phyloP scores from a whole-genome alignment of 2,888 invertebrate genomes.

The Augiades crinisus region DNA sequence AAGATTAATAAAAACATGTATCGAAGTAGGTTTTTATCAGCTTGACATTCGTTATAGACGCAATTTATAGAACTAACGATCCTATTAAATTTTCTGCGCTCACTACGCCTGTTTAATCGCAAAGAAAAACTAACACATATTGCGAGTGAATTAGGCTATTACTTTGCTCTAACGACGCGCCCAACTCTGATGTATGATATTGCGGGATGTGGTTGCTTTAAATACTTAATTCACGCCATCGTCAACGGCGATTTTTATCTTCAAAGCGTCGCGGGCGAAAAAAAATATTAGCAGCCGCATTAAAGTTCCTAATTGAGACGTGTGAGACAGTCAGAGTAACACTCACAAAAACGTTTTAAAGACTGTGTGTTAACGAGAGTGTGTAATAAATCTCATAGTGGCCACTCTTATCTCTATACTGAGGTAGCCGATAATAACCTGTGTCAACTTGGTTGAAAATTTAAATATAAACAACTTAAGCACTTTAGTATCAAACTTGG shows the following conservation, averaged over 20 bases:
- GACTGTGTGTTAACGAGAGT: conserved; percentile 57
- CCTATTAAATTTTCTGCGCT: conserved; percentile 24
- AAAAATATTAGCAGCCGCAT: conserved; percentile 51
- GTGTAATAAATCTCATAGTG: conserved; percentile 75
- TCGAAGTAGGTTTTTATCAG: conserved; percentile 19
- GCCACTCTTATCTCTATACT: conserved; percentile 62
- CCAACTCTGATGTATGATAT: conserved; percentile 20
- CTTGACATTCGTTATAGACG: conserved; percentile 17
- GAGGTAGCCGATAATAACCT: conserved; percentile 68
- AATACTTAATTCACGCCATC: conserved; percentile 22
- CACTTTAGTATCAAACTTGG: conserved; percentile 43
- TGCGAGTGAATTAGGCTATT: conserved; percentile 19
- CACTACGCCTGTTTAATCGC: conserved; percentile 23
- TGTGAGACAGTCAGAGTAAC: conserved; percentile 52
- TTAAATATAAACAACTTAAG: conserved; percentile 69
- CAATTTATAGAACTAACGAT: conserved; percentile 26
- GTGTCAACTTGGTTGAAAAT: conserved; percentile 62
- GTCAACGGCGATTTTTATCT: conserved; percentile 34
- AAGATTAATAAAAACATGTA: conserved; percentile 17
- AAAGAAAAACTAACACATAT: conserved; percentile 24
- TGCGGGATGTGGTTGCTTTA: conserved; percentile 9
- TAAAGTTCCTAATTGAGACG: conserved; percentile 67
- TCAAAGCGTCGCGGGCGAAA: conserved; percentile 31
- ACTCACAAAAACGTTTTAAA: conserved; percentile 50
- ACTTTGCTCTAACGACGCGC: conserved; percentile 16